These are phyloP conservation scores for Lepidurus packardi DNA, from an alignment of 1,140 invertebrate species.

Conservation along the genomic window DNA sequence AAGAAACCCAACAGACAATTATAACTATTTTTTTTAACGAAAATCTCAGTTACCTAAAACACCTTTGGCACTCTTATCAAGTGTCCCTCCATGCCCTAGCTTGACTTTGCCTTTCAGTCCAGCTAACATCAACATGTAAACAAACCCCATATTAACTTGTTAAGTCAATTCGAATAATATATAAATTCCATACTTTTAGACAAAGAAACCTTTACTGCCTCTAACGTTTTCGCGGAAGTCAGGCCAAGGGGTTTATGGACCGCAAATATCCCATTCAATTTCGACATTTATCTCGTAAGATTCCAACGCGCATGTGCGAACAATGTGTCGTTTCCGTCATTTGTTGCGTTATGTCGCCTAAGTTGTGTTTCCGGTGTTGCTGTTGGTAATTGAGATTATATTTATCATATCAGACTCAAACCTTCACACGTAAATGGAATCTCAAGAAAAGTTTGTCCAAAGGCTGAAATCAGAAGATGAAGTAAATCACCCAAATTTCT, in stretches of 20 bases:
- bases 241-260: neutral
- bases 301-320: neutral
- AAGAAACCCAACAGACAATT: neutral
- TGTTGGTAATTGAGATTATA: too few relatives aligned
- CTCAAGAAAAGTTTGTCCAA: too few relatives aligned
- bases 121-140: neutral
- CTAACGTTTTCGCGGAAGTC: neutral
- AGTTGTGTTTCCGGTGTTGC: neutral
- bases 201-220: neutral
- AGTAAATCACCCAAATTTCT: too few relatives aligned
- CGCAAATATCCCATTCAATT: neutral
- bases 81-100: neutral
- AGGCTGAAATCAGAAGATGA: too few relatives aligned
- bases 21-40: neutral
- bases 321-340: neutral
- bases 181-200: neutral
- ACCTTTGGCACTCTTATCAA: neutral
- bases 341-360: neutral
- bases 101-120: neutral
- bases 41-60: neutral
- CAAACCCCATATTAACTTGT: neutral
- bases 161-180: too few relatives aligned
- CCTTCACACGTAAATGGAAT: too few relatives aligned
- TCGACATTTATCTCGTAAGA: neutral
- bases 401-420: too few relatives aligned